Conservation (phyloP, 1,140 invertebrate genomes). For the Leguminivora glycinivorella region DNA sequence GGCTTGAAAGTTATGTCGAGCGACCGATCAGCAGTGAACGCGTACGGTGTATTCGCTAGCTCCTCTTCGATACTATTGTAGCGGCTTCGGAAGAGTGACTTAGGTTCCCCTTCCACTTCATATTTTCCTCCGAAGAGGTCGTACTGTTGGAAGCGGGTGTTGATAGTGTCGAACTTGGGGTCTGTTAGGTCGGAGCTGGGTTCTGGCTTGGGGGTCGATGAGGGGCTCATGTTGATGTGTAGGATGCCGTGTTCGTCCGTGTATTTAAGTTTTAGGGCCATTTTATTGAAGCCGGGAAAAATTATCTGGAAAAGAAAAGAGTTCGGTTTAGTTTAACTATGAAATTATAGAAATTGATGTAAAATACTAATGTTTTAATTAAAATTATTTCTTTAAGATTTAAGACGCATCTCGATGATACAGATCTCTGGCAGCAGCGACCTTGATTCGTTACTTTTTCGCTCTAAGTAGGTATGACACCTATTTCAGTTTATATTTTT, state of each 20-base stretch:
- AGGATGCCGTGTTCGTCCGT: conserved; percentile 71
- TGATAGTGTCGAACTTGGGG: conserved; percentile 71
- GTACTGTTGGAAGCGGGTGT: conserved; percentile 65
- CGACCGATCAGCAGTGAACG: conserved; percentile 64
- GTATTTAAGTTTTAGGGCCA: conserved; percentile 73
- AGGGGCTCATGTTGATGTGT: conserved; percentile 68
- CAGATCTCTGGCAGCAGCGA: too few species aligned
- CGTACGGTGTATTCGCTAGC: conserved; percentile 76
- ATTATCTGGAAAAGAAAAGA: conserved; percentile 9
- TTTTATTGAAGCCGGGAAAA: conserved; percentile 37
- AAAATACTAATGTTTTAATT: too few species aligned
- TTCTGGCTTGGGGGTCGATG: conserved; percentile 36
- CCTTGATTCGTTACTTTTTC: too few species aligned
- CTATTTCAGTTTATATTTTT: too few species aligned
- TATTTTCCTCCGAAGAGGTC: conserved; percentile 69
- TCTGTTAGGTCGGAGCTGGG: conserved; percentile 45
- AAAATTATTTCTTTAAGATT: too few species aligned
- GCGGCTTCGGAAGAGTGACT: conserved; percentile 71
- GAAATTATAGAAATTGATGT: not conserved
- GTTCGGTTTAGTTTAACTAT: not conserved
- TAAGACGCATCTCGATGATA: too few species aligned
- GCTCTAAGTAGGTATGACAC: too few species aligned
- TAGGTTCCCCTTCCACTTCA: conserved; percentile 44
- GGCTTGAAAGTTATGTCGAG: conserved; percentile 66
- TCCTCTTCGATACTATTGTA: conserved; percentile 77